Percentiles rank a stretch among this genome's conserved stretches.
phyloP scores from a whole-genome alignment of 1,140 invertebrate genomes.

The Chrysopa pallens region DNA sequence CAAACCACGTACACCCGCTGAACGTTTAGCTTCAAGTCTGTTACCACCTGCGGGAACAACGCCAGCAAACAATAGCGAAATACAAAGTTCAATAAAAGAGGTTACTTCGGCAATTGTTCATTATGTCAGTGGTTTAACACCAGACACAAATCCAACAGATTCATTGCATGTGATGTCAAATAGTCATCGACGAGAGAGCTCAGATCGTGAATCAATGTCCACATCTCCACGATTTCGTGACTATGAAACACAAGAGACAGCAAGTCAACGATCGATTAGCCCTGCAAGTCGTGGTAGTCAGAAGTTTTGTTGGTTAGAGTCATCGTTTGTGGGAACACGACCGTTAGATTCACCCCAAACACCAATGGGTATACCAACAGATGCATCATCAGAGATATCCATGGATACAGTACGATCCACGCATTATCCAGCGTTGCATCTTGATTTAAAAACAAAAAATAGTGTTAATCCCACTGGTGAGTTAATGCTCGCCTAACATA shows the following conservation, averaged over 20 bases:
- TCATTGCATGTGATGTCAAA: slow-evolving; percentile 25
- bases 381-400: slow-evolving; percentile 20
- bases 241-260: slow-evolving; percentile 14
- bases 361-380: slow-evolving; percentile 41
- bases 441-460: slow-evolving; percentile 31
- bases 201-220: slow-evolving; percentile 9
- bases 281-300: slow-evolving; percentile 30
- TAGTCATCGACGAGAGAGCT: slow-evolving; percentile 3
- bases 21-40: slow-evolving; percentile 50
- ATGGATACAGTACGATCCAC: slow-evolving; percentile 20
- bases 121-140: slow-evolving; percentile 64
- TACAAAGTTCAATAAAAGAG: slow-evolving; percentile 77
- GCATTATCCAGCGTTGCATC: slow-evolving; percentile 19
- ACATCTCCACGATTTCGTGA: slow-evolving; percentile 9
- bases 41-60: slow-evolving; percentile 24
- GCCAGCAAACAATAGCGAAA: slow-evolving; percentile 46
- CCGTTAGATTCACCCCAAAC: slow-evolving; percentile 71
- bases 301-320: slow-evolving; percentile 69
- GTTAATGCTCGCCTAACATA: slow-evolving; percentile 28
- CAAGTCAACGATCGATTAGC: slow-evolving; percentile 15
- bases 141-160: slow-evolving; percentile 18
- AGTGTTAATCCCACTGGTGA: slow-evolving; percentile 37
- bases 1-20: slow-evolving; percentile 63
- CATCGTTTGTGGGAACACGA: slow-evolving; percentile 71
- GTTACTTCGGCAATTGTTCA: slow-evolving; percentile 85